phyloP scores from a whole-genome alignment of 2,888 invertebrate species.

The Galeopsomyia nigrocyanea region DNA sequence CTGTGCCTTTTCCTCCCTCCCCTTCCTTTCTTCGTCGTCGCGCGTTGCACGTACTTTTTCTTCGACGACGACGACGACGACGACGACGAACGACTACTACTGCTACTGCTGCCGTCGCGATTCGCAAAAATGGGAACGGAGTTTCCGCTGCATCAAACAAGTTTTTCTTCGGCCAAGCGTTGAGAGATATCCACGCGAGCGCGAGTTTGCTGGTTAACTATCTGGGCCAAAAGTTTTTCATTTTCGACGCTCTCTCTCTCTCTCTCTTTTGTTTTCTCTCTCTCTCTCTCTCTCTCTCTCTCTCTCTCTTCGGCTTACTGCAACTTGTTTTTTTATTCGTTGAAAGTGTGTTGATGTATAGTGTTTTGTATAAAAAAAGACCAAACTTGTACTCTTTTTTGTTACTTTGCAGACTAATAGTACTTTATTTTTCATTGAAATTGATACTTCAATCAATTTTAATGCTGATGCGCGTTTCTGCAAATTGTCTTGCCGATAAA shows the following conservation, averaged over 20 bases:
- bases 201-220: slow-evolving; percentile 1
- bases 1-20: slow-evolving; percentile 46
- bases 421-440: too few species aligned
- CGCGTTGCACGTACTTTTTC: background rate
- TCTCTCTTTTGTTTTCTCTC: background rate
- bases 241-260: background rate
- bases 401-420: too few species aligned
- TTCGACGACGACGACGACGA: background rate
- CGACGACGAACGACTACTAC: too few species aligned
- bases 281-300: background rate
- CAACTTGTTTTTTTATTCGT: background rate
- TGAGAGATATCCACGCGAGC: slow-evolving; percentile 6
- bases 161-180: slow-evolving; percentile 19
- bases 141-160: slow-evolving; percentile 28
- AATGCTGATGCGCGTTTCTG: too few species aligned
- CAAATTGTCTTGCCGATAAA: too few species aligned
- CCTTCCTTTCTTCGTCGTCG: slow-evolving; percentile 9
- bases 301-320: background rate
- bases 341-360: too few species aligned
- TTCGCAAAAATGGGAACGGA: slow-evolving; percentile 32
- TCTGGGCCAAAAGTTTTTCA: background rate
- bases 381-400: too few species aligned
- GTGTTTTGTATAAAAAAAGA: too few species aligned
- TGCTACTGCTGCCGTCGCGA: background rate
- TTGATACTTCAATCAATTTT: too few species aligned